A percentile compares a stretch with the other conserved stretches of the same genome.
Evolutionary conservation across 1,140 invertebrate genomes (phyloP).

Genomic region (Cheumatopsyche charites): DNA sequence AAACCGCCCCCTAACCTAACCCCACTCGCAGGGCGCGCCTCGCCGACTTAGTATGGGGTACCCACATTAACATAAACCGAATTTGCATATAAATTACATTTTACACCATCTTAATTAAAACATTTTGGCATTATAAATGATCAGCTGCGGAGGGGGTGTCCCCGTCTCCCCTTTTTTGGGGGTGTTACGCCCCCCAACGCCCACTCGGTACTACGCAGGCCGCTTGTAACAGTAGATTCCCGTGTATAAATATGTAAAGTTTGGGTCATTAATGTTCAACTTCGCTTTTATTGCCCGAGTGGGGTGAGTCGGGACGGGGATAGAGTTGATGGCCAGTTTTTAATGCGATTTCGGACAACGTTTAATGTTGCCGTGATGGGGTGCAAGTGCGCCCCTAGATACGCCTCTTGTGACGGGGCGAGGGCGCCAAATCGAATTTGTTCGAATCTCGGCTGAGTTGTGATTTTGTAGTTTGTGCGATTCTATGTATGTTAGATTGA

Average conservation of each 20-base stretch:
- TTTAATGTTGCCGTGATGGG: conserved; percentile 2
- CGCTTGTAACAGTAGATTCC: conserved; percentile 43
- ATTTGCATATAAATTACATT: conserved; percentile 66
- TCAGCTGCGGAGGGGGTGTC: conserved; percentile 50
- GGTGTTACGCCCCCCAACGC: not conserved
- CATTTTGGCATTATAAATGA: conserved; percentile 66
- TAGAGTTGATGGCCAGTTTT: conserved; percentile 45
- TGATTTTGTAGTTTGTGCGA: no score
- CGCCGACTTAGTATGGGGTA: conserved; percentile 47
- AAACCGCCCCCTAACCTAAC: conserved; percentile 13
- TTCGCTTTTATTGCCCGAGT: conserved; percentile 47
- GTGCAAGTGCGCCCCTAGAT: no score
- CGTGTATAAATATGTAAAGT: conserved; percentile 49
- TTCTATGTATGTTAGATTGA: no score
- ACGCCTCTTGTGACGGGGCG: no score
- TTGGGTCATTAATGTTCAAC: conserved; percentile 49
- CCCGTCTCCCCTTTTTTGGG: not conserved
- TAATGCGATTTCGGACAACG: conserved; percentile 45
- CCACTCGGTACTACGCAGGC: no score
- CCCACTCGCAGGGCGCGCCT: not conserved
- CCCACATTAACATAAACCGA: conserved; percentile 64
- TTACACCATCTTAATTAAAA: conserved; percentile 67
- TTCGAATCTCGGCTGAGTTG: no score
- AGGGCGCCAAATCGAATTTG: no score
- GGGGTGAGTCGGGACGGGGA: conserved; percentile 22